Percentiles rank a stretch among this genome's conserved stretches.
These are phyloP conservation scores for Anneissia japonica DNA, from an alignment of 35 echinoderm and acorn worm genomes.

Conservation along the genomic window DNA sequence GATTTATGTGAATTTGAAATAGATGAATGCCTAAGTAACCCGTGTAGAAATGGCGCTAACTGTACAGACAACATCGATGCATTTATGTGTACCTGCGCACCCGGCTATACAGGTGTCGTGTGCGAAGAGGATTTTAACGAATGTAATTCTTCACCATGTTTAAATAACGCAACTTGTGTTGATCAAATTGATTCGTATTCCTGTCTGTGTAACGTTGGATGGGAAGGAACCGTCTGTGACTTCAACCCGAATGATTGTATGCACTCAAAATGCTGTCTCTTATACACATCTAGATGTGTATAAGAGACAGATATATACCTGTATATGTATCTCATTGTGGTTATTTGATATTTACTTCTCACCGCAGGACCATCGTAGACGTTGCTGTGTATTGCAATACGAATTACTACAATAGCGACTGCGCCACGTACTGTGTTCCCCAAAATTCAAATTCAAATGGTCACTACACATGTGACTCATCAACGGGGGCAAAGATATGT, in stretches of 20 bases:
- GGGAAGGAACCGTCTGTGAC: neutral
- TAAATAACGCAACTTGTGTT: neutral
- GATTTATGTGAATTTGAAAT: constrained; percentile 22
- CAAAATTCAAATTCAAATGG: neutral
- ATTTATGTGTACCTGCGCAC: constrained; percentile 14
- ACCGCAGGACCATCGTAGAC: neutral
- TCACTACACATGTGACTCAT: neutral
- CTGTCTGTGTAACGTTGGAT: neutral
- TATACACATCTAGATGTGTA: too few species aligned
- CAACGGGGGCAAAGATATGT: neutral
- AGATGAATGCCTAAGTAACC: constrained; percentile 27
- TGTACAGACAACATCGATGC: constrained; percentile 16
- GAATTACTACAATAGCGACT: neutral
- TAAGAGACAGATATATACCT: too few species aligned
- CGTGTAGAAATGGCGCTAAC: constrained; percentile 39
- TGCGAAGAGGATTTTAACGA: constrained; percentile 46
- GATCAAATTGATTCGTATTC: neutral
- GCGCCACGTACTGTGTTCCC: neutral
- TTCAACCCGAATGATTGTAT: neutral
- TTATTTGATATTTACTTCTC: too few species aligned
- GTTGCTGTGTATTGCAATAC: neutral
- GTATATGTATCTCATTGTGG: too few species aligned
- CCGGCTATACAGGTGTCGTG: constrained; percentile 10
- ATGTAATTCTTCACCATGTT: constrained; percentile 12
- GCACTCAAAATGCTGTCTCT: too few species aligned